Evolutionary conservation across 30 jellyfish, hydroid and myxozoan genomes (phyloP).

Genomic region (Aurelia aurita): DNA sequence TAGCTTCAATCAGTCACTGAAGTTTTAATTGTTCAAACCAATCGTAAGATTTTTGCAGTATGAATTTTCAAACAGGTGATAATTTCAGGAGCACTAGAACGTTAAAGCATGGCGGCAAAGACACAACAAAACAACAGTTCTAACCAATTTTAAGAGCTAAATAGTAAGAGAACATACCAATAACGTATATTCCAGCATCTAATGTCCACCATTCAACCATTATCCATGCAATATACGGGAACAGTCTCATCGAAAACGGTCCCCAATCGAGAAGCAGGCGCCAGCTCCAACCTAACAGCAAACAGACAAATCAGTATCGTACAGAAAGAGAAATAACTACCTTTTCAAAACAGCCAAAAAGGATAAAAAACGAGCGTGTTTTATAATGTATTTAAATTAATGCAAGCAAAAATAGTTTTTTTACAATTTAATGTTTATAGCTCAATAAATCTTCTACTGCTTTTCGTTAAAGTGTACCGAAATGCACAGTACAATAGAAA

Average conservation of each 20-base stretch:
- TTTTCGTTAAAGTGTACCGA: no score
- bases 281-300: constrained; percentile 44
- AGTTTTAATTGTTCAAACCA: no score
- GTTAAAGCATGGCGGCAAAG: neutral
- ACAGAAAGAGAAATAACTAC: neutral
- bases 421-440: no score
- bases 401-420: no score
- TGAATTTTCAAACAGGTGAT: no score
- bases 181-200: constrained; percentile 56
- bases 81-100: neutral
- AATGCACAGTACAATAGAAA: no score
- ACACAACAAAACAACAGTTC: neutral
- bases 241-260: neutral
- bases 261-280: constrained; percentile 52
- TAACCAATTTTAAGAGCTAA: neutral
- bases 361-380: no score
- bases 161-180: constrained; percentile 29
- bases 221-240: constrained; percentile 44
- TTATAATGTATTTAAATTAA: no score
- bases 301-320: neutral
- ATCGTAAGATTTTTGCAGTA: no score
- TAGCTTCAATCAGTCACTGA: no score
- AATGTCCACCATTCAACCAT: constrained; percentile 70
- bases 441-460: no score
- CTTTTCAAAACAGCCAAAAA: neutral